Percentiles rank a stretch among this genome's conserved stretches.
Evolutionary conservation across 2,888 invertebrate species (phyloP).

Genomic region (Dexiosoma caninum): DNA sequence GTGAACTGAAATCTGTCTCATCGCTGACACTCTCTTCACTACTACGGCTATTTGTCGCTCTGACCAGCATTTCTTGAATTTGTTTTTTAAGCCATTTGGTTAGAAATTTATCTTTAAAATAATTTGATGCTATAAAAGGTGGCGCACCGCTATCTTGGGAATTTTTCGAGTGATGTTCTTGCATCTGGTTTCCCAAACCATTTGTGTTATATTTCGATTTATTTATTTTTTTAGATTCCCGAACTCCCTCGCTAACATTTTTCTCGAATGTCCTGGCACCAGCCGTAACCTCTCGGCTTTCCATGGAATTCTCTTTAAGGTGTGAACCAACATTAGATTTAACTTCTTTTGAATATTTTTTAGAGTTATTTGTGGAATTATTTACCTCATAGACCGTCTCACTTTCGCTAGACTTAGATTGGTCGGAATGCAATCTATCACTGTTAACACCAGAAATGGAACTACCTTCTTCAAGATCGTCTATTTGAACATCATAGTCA

Average conservation of each 20-base stretch:
- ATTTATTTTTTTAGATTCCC: neutral
- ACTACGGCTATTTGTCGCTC: neutral
- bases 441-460: neutral
- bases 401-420: neutral
- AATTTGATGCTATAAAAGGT: too few species aligned
- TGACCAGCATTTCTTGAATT: neutral
- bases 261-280: neutral
- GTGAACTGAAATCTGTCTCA: neutral
- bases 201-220: neutral
- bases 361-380: neutral
- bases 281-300: neutral
- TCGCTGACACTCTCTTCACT: neutral
- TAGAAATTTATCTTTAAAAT: neutral
- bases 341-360: neutral
- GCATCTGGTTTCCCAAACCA: too few species aligned
- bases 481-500: neutral
- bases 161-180: too few species aligned
- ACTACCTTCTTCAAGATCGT: neutral
- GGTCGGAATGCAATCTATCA: neutral
- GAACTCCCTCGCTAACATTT: neutral
- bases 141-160: neutral
- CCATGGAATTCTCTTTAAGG: neutral
- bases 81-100: neutral
- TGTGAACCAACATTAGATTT: neutral
- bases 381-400: neutral